phyloP scores from a whole-genome alignment of 1,140 invertebrate species.

The Nephila pilipes region DNA sequence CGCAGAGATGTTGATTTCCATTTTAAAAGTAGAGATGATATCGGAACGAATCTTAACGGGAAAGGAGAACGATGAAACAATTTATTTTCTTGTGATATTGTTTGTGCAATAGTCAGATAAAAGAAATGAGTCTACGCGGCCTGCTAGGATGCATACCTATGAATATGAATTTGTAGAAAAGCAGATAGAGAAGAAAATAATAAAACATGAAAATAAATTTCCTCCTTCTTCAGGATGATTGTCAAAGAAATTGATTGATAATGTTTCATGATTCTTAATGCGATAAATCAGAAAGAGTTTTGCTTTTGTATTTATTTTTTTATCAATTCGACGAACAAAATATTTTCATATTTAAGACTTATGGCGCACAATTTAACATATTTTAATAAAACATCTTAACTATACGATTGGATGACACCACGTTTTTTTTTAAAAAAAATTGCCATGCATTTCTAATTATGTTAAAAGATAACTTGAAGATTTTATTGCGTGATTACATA shows the following conservation, averaged over 20 bases:
- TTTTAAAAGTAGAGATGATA: slow-evolving; percentile 52
- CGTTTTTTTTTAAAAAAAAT: no score
- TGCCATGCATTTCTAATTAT: no score
- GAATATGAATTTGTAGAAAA: not conserved
- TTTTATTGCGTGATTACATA: no score
- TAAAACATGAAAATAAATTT: not conserved
- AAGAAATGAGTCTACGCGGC: not conserved
- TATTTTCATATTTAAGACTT: no score
- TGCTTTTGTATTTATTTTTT: no score
- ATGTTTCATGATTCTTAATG: not conserved
- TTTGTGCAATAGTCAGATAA: slow-evolving; percentile 17
- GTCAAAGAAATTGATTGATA: not conserved
- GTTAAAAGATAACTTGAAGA: no score
- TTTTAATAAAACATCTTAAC: no score
- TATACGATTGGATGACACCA: no score
- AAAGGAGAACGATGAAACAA: not conserved
- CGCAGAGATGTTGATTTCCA: slow-evolving; percentile 50
- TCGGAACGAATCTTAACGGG: slow-evolving; percentile 30
- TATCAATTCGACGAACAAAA: no score
- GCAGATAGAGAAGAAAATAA: not conserved
- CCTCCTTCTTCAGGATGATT: not conserved
- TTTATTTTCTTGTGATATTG: slow-evolving; percentile 35
- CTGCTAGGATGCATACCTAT: not conserved
- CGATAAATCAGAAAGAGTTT: no score
- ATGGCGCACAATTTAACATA: no score